Evolutionary conservation across 2,888 invertebrate species (phyloP), one percentile per base, ranked within the genome.

Genomic region (Pachliopta kotzebuea): DNA sequence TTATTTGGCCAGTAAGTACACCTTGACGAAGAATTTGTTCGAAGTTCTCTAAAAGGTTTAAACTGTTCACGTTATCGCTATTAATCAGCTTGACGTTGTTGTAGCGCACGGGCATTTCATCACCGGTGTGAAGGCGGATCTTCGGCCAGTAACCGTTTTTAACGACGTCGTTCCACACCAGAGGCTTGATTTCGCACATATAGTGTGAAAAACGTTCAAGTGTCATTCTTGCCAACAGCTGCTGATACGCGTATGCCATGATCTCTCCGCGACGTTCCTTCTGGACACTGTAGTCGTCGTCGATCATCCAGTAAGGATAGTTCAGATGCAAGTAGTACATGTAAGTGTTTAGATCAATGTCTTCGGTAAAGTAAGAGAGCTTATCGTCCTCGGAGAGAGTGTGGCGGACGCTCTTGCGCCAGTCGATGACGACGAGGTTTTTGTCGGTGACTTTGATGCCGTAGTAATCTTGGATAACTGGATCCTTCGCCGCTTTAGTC

Each of bases 361-460:
- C 96, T 79, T 96, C 96, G 23, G 94, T 93, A 89, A 95, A 96
- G 84, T 96, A 96, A 56, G 92, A 88, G 67, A 96, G 74, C 26
- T 88, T 86, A 76, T 95, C 94, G 63, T 95, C 94, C 57, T 93
- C 88, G 74, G 93, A 91, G 50, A 93, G 69, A 31, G 93, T 85
- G 69, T 92, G 88, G 69, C 94, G 93, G 66, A 92, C 84, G 56
- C 93, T 94, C 70, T 94, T 94, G 79, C 95, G 95, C 91, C 95
- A 95, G 65, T 94, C 93, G 67, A 94, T 92, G 69, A 95, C 92
- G 42, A 94, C 91, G 61, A 94, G 86, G 70, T 92, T 92, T 76
- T 93, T 93, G 72, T 93, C 90, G 68, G 91, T 91, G 49, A 89
- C 83, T 60, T 70, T 74, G 71, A 90, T 93, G 66, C 89, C 89